phyloP scores from a whole-genome alignment of 2,797 vertebrate species.

The Mionectes olivaceus region DNA sequence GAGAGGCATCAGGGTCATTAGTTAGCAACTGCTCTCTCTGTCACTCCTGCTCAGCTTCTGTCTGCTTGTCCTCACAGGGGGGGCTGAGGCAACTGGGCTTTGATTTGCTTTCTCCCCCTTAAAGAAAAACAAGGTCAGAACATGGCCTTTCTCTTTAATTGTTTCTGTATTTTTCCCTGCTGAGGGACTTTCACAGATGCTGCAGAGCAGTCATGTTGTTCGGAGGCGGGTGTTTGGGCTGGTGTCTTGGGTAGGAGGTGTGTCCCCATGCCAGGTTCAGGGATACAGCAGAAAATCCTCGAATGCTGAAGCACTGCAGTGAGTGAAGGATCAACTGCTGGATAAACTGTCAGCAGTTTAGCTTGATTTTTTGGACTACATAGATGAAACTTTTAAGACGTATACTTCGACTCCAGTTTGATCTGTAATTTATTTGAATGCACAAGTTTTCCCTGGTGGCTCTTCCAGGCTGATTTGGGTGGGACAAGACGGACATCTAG shows the following conservation, averaged over 20 bases:
- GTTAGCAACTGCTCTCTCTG: neutral
- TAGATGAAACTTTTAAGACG: neutral
- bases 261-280: neutral
- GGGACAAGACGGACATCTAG: slow-evolving; percentile 58
- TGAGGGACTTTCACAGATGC: neutral
- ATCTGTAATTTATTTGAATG: neutral
- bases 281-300: neutral
- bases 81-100: neutral
- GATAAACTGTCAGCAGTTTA: neutral
- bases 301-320: neutral
- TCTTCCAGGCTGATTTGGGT: neutral
- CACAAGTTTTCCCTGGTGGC: neutral
- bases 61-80: neutral
- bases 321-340: rapidly evolving
- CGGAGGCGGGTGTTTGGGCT: neutral
- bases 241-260: neutral
- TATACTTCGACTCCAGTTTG: neutral
- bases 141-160: neutral
- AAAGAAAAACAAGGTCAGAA: neutral
- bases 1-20: neutral
- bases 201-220: neutral
- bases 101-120: neutral
- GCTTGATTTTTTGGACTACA: neutral
- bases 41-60: neutral
- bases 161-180: neutral